Evolutionary conservation across 2,888 invertebrate genomes (phyloP).

Genomic region (Tupiocoris notatus): DNA sequence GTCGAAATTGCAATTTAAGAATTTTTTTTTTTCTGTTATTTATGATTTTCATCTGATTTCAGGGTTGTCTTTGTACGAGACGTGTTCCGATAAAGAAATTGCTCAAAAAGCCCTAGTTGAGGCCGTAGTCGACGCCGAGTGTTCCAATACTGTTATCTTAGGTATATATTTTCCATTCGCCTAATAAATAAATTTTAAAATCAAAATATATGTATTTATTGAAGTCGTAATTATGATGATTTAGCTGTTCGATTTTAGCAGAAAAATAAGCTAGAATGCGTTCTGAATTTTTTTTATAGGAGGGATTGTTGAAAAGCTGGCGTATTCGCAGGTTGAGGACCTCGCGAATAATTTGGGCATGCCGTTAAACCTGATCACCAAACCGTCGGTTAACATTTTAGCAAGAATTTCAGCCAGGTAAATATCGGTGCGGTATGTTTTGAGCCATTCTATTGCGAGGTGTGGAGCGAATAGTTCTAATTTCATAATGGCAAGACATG

Average conservation of each 20-base stretch:
- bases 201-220: no score
- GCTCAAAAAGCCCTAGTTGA: slow-evolving; percentile 50
- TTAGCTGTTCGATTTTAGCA: no score
- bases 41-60: slow-evolving; percentile 7
- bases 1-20: no score
- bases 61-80: slow-evolving; percentile 52
- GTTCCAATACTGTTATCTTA: slow-evolving; percentile 48
- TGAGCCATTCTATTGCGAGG: not conserved
- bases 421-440: not conserved
- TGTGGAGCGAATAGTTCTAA: no score
- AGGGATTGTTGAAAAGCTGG: slow-evolving; percentile 19
- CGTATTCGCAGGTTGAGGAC: slow-evolving; percentile 25
- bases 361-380: not conserved
- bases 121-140: slow-evolving; percentile 51
- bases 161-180: no score
- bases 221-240: no score
- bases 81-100: slow-evolving; percentile 49
- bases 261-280: no score
- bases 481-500: no score
- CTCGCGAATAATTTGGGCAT: slow-evolving; percentile 25
- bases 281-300: slow-evolving; percentile 20
- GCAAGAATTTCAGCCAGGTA: slow-evolving; percentile 31
- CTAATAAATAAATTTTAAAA: no score
- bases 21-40: no score
- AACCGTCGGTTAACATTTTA: not conserved